phyloP scores from a whole-genome alignment of 1,140 invertebrate species.

The Aphaenogaster floridana region DNA sequence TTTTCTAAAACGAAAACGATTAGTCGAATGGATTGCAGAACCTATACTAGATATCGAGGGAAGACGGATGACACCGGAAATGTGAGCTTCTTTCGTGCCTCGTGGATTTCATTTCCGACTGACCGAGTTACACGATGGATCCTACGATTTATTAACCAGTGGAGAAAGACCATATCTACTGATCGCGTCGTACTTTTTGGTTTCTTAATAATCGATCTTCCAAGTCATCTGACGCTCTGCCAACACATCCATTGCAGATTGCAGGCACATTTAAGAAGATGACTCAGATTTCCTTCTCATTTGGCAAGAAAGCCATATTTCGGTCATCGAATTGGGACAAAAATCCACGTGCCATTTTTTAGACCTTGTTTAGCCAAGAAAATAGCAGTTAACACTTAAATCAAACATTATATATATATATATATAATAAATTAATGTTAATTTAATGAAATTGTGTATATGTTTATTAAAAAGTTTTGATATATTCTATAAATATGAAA shows the following conservation, averaged over 20 bases:
- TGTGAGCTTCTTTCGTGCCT: neutral
- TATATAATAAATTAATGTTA: neutral
- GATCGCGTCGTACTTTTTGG: neutral
- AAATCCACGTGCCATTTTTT: neutral
- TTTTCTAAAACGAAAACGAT: neutral
- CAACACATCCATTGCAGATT: neutral
- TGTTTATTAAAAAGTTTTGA: neutral
- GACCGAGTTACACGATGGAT: constrained; percentile 45
- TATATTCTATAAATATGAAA: neutral
- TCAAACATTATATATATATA: neutral
- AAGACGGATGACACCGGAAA: constrained; percentile 31
- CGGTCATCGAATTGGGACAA: neutral
- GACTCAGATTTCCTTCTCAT: neutral
- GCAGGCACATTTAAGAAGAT: constrained; percentile 10
- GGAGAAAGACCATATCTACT: neutral
- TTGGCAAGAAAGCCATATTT: neutral
- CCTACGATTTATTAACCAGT: constrained; percentile 28
- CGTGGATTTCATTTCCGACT: constrained; percentile 47
- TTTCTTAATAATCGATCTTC: constrained; percentile 24
- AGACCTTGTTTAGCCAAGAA: neutral
- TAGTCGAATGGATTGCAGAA: neutral
- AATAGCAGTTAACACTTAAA: neutral
- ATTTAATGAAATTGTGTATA: neutral
- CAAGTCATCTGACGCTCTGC: neutral
- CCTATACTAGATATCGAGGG: neutral